A percentile compares a stretch with the other conserved stretches of the same genome.
Evolutionary conservation across 1,140 invertebrate genomes (phyloP).

Genomic region (Dreissena rostriformis): DNA sequence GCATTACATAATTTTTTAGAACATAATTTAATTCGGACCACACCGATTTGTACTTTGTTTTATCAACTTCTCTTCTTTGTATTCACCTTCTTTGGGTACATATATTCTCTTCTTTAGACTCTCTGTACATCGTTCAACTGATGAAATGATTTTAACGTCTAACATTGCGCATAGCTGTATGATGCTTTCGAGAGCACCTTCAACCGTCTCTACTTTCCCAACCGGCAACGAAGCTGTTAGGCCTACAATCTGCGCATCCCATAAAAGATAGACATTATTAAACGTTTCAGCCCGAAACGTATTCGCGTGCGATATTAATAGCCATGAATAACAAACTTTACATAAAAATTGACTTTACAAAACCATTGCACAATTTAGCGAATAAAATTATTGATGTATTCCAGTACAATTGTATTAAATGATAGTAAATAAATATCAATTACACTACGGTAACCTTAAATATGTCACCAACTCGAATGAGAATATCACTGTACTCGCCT

Average conservation of each 20-base stretch:
- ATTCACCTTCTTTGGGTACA: no score
- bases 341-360: no score
- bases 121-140: no score
- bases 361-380: neutral
- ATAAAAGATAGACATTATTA: neutral
- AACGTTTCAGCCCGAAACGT: no score
- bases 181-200: neutral
- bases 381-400: neutral
- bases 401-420: neutral
- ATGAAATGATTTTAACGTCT: no score
- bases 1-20: no score
- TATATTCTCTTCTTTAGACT: no score
- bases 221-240: neutral
- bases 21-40: no score
- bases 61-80: no score
- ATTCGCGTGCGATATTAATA: no score
- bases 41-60: no score
- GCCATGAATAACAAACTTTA: no score
- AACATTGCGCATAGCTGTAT: neutral
- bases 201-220: neutral
- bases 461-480: neutral
- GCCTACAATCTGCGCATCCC: neutral
- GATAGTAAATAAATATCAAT: neutral
- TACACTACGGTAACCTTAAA: neutral
- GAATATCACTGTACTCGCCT: neutral